Base-by-base conservation (phyloP, 1,140 invertebrate genomes). In the Centruroides sculpturatus region DNA sequence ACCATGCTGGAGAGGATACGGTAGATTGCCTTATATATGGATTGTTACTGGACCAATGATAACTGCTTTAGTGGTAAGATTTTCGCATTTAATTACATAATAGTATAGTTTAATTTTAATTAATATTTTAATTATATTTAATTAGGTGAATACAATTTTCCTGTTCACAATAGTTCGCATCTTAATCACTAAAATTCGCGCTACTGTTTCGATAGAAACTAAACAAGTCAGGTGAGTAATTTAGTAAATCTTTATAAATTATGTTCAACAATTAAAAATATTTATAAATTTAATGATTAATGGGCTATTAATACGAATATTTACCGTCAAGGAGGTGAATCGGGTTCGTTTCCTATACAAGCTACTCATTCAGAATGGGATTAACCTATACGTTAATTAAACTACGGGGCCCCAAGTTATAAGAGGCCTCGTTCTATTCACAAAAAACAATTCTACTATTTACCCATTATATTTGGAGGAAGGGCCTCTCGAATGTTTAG, bases 111-210 rank as follows among this genome's bases (percentile, higher is more conserved):
- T 23, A 23, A 23, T 23, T n/a, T 23, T 23, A 23, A 23, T 23
- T 0, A 23, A 23, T n/a, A n/a, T n/a, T n/a, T n/a, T n/a, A 23
- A 23, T 35, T 35, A 34, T 48, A 48, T 46, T 46, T 8, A 48
- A 56, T 35, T 48, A 66, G 57, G 66, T 77, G 5, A 79, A 79
- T 60, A 68, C 77, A 34, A 60, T 77, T 3, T 79, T 79, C 64
- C 68, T 79, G 7, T 67, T 79, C 35, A 79, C 78, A 66, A 78
- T 79, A 53, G 73, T 79, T 57, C 67, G 77, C 47, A 75, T 79
- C 23, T 64, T 79, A 12, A 70, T 79, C 7, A 67, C 62, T 4
- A 68, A 67, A 47, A 55, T 68, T 23, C 63, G 73, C 55, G 66
- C 70, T 6, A 71, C 74, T 54, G 71, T 72, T 56, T 68, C 67